These are phyloP conservation scores for Leptobrachium leishanense DNA, from an alignment of 2,113 vertebrate species.

Conservation along the genomic window DNA sequence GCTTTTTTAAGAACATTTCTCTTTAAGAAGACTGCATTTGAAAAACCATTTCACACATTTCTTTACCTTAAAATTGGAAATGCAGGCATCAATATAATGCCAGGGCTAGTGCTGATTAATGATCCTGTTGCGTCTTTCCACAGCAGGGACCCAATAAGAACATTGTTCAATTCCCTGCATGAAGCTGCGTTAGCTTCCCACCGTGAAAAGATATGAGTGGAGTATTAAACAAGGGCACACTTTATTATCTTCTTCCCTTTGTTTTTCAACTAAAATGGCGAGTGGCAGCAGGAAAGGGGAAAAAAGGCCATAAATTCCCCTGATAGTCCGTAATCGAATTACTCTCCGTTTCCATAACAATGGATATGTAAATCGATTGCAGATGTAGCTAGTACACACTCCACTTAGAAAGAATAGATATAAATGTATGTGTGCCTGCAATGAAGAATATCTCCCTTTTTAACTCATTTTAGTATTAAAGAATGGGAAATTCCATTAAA, in stretches of 20 bases:
- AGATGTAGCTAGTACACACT: neutral
- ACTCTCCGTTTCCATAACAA: neutral
- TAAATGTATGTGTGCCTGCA: neutral
- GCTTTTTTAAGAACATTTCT: neutral
- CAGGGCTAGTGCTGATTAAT: conserved; percentile 45
- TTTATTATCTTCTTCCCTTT: conserved; percentile 24
- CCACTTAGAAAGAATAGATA: too few relatives aligned
- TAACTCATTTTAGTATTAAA: neutral
- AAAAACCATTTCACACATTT: conserved; percentile 28
- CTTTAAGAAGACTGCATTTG: conserved; percentile 27
- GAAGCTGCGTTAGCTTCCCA: conserved; percentile 33
- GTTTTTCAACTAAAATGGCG: conserved; percentile 36
- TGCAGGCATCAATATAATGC: conserved; percentile 43
- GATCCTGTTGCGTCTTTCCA: conserved; percentile 45
- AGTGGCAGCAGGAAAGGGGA: neutral
- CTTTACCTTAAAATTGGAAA: conserved; percentile 19
- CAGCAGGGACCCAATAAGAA: conserved; percentile 47
- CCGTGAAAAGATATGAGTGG: conserved; percentile 39
- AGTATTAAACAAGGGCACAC: conserved; percentile 45
- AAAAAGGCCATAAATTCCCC: neutral
- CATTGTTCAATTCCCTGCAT: conserved; percentile 48
- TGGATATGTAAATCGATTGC: neutral
- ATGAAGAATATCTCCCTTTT: neutral
- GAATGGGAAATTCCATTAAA: conserved; percentile 3
- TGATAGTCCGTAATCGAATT: neutral